Conservation (phyloP, 2,797 vertebrate genomes). For the Scleropages formosus region DNA sequence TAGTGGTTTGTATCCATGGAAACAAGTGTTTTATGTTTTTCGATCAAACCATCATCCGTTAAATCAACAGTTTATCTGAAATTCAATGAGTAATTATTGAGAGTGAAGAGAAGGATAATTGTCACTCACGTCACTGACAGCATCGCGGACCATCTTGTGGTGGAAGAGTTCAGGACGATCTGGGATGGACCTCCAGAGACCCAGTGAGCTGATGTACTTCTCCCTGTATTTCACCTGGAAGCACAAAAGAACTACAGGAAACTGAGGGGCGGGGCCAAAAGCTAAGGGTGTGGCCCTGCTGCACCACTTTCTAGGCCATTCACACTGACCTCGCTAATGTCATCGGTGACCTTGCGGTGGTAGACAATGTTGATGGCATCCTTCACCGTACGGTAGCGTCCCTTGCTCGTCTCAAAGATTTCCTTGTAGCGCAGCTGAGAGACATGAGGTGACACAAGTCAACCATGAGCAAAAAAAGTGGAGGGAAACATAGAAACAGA, state of each 20-base stretch:
- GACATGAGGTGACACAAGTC: constrained; percentile 22
- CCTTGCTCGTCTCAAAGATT: constrained; percentile 87
- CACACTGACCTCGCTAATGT: constrained; percentile 86
- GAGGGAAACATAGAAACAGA: neutral
- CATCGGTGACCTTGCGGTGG: constrained; percentile 91
- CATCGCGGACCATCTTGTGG: constrained; percentile 79
- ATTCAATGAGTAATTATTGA: no score
- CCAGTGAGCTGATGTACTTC: constrained; percentile 88
- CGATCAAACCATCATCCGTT: neutral
- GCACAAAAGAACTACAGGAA: neutral
- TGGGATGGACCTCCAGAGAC: constrained; percentile 94
- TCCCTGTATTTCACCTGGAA: constrained; percentile 92
- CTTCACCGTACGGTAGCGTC: constrained; percentile 88
- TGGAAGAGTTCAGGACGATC: constrained; percentile 91
- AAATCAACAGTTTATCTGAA: neutral
- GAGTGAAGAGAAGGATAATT: neutral
- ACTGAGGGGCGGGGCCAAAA: neutral
- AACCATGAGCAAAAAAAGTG: neutral
- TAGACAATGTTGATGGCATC: constrained; percentile 90
- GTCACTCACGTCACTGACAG: constrained; percentile 85
- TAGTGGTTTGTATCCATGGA: neutral
- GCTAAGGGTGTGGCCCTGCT: neutral
- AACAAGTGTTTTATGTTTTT: neutral
- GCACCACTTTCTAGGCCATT: neutral
- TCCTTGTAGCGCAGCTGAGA: constrained; percentile 94